Conservation (phyloP, 1,140 invertebrate genomes). For the Papilio glaucus region DNA sequence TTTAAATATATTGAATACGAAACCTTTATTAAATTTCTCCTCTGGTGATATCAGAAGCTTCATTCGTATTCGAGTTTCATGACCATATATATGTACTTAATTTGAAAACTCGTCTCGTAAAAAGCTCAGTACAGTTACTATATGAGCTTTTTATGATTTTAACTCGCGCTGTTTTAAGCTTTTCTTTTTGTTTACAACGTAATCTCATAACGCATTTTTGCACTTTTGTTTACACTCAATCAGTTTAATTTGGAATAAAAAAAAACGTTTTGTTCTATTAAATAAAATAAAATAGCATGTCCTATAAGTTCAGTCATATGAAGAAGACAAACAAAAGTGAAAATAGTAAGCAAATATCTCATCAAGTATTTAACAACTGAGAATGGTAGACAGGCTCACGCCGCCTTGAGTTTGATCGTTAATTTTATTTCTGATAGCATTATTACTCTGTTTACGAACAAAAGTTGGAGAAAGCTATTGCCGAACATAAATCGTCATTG, state of each 20-base stretch:
- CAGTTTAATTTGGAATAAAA: too few relatives aligned
- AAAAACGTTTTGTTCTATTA: too few relatives aligned
- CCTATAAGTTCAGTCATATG: not conserved
- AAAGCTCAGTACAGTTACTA: not conserved
- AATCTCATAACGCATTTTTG: too few relatives aligned
- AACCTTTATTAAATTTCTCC: slow-evolving; percentile 58
- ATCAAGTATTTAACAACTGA: slow-evolving; percentile 20
- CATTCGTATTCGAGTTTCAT: slow-evolving; percentile 20
- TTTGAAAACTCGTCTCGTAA: slow-evolving; percentile 41
- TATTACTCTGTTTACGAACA: slow-evolving; percentile 39
- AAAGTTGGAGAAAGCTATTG: slow-evolving; percentile 37
- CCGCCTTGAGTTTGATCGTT: slow-evolving; percentile 23
- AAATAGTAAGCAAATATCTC: not conserved
- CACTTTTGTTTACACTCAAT: too few relatives aligned
- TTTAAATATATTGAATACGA: slow-evolving; percentile 51
- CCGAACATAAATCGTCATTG: slow-evolving; percentile 33
- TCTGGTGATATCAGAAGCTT: slow-evolving; percentile 25
- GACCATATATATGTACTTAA: slow-evolving; percentile 47
- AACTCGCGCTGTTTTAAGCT: too few relatives aligned
- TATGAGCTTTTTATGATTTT: not conserved
- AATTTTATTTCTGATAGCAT: slow-evolving; percentile 35
- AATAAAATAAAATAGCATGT: too few relatives aligned
- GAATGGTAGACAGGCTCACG: slow-evolving; percentile 15
- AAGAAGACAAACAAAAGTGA: not conserved
- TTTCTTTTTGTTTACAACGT: not conserved